Percentiles rank a stretch among this genome's conserved stretches.
Conservation (phyloP, 2,888 invertebrate genomes). For the Alentia gelatinosa region DNA sequence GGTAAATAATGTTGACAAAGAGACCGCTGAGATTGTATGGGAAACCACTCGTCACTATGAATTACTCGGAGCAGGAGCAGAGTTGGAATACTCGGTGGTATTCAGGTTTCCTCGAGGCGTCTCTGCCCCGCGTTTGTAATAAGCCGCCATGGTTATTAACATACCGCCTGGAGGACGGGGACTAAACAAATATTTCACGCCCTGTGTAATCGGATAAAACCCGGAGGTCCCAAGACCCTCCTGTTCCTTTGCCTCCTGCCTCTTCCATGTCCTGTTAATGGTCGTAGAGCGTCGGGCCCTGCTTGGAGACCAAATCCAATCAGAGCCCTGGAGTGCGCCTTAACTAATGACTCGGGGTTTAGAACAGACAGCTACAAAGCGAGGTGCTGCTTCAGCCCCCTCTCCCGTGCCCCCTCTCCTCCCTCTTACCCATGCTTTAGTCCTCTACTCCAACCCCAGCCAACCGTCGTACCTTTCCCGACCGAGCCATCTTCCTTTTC, state of each 20-base stretch:
- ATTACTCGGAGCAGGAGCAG: too few relatives aligned
- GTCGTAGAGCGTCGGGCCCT: neutral
- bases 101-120: too few relatives aligned
- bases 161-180: too few relatives aligned
- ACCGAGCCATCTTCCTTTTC: neutral
- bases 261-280: neutral
- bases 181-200: neutral
- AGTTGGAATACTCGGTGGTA: too few relatives aligned
- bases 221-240: neutral
- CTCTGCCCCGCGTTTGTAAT: too few relatives aligned
- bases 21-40: too few relatives aligned
- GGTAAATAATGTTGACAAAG: too few relatives aligned
- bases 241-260: neutral
- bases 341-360: neutral
- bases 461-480: too few relatives aligned
- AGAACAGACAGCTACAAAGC: neutral
- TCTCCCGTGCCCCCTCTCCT: neutral
- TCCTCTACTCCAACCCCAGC: too few relatives aligned
- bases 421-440: too few relatives aligned
- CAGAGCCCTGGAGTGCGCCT: neutral
- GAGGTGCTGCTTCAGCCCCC: neutral
- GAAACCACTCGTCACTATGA: too few relatives aligned
- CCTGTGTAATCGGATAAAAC: neutral
- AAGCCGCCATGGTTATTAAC: too few relatives aligned
- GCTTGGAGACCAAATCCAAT: neutral